phyloP scores from a whole-genome alignment of 1,140 invertebrate genomes.

The Gryllus bimaculatus region DNA sequence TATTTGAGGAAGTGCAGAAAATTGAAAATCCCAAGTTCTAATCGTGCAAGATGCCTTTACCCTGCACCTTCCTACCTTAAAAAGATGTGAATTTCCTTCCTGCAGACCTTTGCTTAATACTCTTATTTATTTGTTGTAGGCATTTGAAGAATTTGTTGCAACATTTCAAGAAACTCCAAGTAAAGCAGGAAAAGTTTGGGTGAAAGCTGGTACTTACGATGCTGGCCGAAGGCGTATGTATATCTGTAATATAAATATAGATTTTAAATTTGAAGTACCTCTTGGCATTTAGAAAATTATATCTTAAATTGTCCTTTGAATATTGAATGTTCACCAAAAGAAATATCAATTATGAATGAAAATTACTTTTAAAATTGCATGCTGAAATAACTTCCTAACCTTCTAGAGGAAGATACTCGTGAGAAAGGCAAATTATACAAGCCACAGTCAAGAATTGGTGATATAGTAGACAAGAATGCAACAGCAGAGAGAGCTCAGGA shows the following conservation, averaged over 20 bases:
- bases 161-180: constrained; percentile 86
- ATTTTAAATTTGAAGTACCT: too few relatives aligned
- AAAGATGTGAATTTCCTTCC: background rate
- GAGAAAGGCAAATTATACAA: constrained; percentile 91
- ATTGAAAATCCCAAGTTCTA: too few relatives aligned
- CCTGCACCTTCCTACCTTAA: background rate
- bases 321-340: background rate
- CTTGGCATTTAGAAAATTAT: too few relatives aligned
- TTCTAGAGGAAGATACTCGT: constrained; percentile 71
- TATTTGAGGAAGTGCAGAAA: too few relatives aligned
- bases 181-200: constrained; percentile 83
- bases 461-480: constrained; percentile 44
- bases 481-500: constrained; percentile 53
- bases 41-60: too few relatives aligned
- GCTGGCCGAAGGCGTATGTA: constrained; percentile 77
- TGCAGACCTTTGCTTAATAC: background rate
- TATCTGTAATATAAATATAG: background rate
- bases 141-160: constrained; percentile 94
- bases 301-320: background rate
- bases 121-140: constrained; percentile 40
- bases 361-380: background rate
- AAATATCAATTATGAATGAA: background rate
- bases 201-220: constrained; percentile 94
- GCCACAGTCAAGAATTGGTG: constrained; percentile 68
- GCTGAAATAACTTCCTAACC: constrained; percentile 15